phyloP scores from a whole-genome alignment of 92 coral and sea anemone genomes.

The Isaurus tuberculatus region DNA sequence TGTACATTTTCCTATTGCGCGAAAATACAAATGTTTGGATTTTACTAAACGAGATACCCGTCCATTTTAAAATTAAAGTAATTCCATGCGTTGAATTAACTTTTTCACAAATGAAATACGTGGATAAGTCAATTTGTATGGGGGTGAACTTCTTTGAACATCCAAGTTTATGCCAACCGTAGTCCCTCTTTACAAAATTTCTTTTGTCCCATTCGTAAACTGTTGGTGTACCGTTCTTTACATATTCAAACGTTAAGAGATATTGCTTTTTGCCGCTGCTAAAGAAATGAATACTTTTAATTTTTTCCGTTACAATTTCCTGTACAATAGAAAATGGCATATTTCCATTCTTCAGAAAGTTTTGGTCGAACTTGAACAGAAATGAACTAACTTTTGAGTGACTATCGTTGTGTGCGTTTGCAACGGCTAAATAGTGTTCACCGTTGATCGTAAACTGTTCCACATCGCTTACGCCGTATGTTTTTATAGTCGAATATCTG shows the following conservation, averaged over 20 bases:
- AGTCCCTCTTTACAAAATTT: neutral
- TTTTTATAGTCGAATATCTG: slow-evolving; percentile 2
- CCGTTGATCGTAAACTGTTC: slow-evolving; percentile 24
- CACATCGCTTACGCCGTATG: slow-evolving; percentile 24
- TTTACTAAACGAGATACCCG: neutral
- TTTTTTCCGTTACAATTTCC: neutral
- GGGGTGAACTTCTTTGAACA: neutral
- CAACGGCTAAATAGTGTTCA: slow-evolving; percentile 7
- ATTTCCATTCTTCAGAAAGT: neutral
- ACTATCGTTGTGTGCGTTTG: neutral
- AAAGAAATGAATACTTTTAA: slow-evolving; percentile 2
- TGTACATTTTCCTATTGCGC: neutral
- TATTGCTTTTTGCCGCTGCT: neutral
- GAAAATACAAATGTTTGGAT: neutral
- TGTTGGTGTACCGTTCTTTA: neutral
- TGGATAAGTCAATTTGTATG: neutral
- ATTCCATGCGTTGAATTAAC: neutral
- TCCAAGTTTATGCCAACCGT: neutral
- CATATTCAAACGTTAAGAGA: neutral
- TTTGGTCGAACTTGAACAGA: neutral
- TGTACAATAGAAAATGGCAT: slow-evolving; percentile 1
- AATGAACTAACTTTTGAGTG: neutral
- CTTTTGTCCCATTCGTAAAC: slow-evolving; percentile 9
- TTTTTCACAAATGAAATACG: slow-evolving; percentile 4
- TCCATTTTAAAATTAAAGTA: neutral